Conservation (phyloP, 2,888 invertebrate species). For the Lymantria monacha region DNA sequence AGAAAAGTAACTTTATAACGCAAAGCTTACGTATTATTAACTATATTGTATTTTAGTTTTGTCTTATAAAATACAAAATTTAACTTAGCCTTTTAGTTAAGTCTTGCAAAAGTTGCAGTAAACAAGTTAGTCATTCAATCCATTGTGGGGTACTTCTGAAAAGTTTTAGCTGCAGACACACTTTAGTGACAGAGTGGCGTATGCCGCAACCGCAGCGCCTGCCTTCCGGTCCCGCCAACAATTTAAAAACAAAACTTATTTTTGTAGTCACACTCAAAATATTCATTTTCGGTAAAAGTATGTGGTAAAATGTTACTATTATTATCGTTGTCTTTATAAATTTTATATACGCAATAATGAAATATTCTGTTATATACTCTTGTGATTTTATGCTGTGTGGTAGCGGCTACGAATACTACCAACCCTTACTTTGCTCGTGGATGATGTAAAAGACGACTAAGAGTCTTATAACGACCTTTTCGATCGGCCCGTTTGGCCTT, state of each 20-base stretch:
- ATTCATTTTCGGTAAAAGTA: not conserved
- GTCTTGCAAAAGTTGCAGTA: not conserved
- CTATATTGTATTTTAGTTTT: too few relatives aligned
- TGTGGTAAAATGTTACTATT: not conserved
- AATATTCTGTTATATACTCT: too few relatives aligned
- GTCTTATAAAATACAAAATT: not conserved
- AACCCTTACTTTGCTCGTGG: too few relatives aligned
- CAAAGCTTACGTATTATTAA: too few relatives aligned
- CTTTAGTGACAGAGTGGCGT: not conserved
- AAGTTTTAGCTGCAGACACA: not conserved
- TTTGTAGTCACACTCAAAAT: not conserved
- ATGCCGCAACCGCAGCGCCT: not conserved
- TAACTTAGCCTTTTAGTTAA: not conserved
- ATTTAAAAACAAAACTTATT: not conserved
- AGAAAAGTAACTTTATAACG: too few relatives aligned
- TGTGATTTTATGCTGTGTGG: too few relatives aligned
- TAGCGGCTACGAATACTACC: too few relatives aligned
- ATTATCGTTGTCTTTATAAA: too few relatives aligned
- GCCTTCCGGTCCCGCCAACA: constrained; percentile 5
- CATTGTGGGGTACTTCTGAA: not conserved
- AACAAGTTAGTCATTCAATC: not conserved
- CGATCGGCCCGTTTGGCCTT: too few relatives aligned
- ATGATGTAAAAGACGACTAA: too few relatives aligned
- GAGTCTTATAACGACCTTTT: too few relatives aligned
- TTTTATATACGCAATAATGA: too few relatives aligned